Conservation (phyloP, 2,113 vertebrate genomes). For the Zosterops lateralis region DNA sequence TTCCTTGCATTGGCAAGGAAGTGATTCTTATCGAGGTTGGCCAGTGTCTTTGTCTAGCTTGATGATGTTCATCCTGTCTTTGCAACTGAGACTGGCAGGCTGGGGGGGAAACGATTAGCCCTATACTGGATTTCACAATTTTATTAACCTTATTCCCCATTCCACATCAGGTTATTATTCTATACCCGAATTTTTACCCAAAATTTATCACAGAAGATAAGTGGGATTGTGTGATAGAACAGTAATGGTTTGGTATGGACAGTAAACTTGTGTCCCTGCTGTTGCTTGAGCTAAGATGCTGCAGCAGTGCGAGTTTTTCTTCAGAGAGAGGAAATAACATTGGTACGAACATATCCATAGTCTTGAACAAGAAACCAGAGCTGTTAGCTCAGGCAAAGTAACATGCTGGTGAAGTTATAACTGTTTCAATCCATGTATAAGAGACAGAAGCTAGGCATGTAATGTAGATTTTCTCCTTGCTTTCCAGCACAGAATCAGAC, state of each 20-base stretch:
- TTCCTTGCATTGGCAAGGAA: too few species aligned
- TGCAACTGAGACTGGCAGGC: too few species aligned
- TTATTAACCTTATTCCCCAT: too few species aligned
- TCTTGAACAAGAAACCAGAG: not conserved
- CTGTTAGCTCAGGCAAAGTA: not conserved
- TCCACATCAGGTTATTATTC: too few species aligned
- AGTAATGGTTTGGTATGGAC: not conserved
- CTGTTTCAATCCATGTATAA: not conserved
- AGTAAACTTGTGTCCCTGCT: not conserved
- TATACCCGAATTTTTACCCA: too few species aligned
- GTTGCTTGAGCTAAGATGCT: not conserved
- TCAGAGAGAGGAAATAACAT: not conserved
- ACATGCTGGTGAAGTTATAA: not conserved
- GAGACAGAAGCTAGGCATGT: not conserved
- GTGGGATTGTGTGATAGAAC: accelerated
- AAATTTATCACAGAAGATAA: too few species aligned
- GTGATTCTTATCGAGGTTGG: too few species aligned
- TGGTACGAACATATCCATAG: not conserved
- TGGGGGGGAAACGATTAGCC: too few species aligned
- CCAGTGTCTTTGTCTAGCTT: too few species aligned
- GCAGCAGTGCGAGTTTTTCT: not conserved
- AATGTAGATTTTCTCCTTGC: not conserved
- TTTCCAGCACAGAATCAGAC: not conserved
- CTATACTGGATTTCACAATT: too few species aligned
- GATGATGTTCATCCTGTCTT: too few species aligned